phyloP scores from a whole-genome alignment of 2,888 invertebrate genomes.

The Protonemura montana region DNA sequence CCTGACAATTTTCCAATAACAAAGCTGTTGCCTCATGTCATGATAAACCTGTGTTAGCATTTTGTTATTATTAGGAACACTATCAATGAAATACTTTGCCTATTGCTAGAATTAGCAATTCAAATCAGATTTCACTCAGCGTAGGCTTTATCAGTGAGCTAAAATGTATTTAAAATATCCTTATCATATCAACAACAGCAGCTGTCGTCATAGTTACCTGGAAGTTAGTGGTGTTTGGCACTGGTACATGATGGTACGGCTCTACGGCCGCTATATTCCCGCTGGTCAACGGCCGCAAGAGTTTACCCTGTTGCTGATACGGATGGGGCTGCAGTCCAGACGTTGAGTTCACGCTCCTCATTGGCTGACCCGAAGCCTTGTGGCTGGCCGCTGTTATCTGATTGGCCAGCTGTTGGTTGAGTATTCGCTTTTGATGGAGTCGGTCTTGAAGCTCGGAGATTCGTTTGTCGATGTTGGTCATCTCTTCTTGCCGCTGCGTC shows the following conservation, averaged over 20 bases:
- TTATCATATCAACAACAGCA: no score
- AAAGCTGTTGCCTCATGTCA: no score
- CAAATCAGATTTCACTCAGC: no score
- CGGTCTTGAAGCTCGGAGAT: constrained; percentile 94
- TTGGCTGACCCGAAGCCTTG: constrained; percentile 45
- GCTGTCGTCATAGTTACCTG: no score
- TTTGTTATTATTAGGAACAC: no score
- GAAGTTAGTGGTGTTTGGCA: constrained; percentile 53
- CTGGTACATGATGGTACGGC: constrained; percentile 85
- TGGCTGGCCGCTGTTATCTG: constrained; percentile 63
- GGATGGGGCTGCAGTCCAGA: constrained; percentile 51
- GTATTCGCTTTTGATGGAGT: constrained; percentile 84
- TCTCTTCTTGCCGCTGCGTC: constrained; percentile 88
- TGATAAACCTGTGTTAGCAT: no score
- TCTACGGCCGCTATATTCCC: constrained; percentile 88
- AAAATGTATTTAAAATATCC: no score
- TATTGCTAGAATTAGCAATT: no score
- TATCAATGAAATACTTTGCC: no score
- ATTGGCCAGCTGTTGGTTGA: constrained; percentile 78
- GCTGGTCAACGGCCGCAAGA: constrained; percentile 62
- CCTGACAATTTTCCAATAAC: no score
- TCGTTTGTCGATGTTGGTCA: constrained; percentile 89
- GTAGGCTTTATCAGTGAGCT: no score
- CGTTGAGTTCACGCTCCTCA: background rate
- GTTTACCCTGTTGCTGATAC: constrained; percentile 52